Percentiles rank a stretch among this genome's conserved stretches.
These are phyloP conservation scores for Lycocerus yunnanus DNA, from an alignment of 2,888 invertebrate species.

Conservation along the genomic window DNA sequence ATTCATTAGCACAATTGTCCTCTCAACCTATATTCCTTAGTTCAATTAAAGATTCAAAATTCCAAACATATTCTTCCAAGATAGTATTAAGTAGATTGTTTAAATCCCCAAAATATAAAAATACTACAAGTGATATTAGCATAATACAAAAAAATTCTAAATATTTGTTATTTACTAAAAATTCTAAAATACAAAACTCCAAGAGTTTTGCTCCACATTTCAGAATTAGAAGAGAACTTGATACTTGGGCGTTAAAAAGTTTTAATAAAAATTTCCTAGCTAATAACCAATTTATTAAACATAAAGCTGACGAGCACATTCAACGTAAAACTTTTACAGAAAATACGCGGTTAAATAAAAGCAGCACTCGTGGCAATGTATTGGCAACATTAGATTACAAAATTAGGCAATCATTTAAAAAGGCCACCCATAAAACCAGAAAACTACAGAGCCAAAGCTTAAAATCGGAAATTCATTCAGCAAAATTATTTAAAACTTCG, in stretches of 20 bases:
- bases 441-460: background rate
- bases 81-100: constrained; percentile 49
- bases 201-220: constrained; percentile 21
- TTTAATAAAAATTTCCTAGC: constrained; percentile 16
- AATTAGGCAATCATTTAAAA: background rate
- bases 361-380: background rate
- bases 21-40: constrained; percentile 29
- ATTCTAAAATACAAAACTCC: constrained; percentile 32
- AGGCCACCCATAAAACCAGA: background rate
- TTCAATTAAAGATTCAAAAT: constrained; percentile 44
- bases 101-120: constrained; percentile 38
- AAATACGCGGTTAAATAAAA: background rate
- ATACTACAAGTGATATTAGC: constrained; percentile 49
- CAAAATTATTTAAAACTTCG: background rate
- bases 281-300: background rate
- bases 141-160: constrained; percentile 45
- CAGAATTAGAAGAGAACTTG: constrained; percentile 38
- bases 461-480: background rate
- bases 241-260: constrained; percentile 27
- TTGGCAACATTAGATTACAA: background rate
- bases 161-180: constrained; percentile 39
- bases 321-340: background rate
- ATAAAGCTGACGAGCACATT: background rate
- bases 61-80: constrained; percentile 47
- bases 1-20: constrained; percentile 44